A percentile compares a stretch with the other conserved stretches of the same genome.
Conservation (phyloP, 2,888 invertebrate species). For the Lasiommata megera region DNA sequence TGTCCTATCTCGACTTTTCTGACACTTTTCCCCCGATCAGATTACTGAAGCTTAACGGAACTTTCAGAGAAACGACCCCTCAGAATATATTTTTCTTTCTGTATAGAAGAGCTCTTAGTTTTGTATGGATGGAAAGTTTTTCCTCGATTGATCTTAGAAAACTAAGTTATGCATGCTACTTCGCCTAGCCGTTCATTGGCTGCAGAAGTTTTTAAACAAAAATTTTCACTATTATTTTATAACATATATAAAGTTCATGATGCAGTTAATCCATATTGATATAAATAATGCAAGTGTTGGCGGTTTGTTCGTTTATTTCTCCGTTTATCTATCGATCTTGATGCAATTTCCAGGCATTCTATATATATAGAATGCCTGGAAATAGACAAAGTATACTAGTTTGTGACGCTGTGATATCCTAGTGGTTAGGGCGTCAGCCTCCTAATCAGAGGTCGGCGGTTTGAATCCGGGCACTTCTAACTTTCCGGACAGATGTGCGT, state of each 20-base stretch:
- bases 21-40: background rate
- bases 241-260: too few species aligned
- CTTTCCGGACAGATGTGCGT: too few species aligned
- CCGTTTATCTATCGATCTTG: too few species aligned
- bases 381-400: too few species aligned
- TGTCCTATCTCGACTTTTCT: constrained; percentile 3
- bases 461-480: too few species aligned
- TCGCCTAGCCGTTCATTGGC: background rate
- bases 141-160: constrained; percentile 2
- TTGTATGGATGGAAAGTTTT: background rate
- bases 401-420: too few species aligned
- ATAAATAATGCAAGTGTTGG: too few species aligned
- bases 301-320: background rate
- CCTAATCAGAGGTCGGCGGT: too few species aligned
- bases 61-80: background rate
- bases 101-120: background rate
- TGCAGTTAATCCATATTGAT: too few species aligned
- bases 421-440: too few species aligned
- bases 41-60: constrained; percentile 2
- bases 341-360: too few species aligned
- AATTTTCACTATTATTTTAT: background rate
- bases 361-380: too few species aligned
- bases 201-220: background rate
- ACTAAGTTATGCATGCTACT: background rate
- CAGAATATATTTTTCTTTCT: constrained; percentile 2